Evolutionary conservation across 2,797 vertebrate genomes (phyloP).

Genomic region (Tiaroga cobitis): DNA sequence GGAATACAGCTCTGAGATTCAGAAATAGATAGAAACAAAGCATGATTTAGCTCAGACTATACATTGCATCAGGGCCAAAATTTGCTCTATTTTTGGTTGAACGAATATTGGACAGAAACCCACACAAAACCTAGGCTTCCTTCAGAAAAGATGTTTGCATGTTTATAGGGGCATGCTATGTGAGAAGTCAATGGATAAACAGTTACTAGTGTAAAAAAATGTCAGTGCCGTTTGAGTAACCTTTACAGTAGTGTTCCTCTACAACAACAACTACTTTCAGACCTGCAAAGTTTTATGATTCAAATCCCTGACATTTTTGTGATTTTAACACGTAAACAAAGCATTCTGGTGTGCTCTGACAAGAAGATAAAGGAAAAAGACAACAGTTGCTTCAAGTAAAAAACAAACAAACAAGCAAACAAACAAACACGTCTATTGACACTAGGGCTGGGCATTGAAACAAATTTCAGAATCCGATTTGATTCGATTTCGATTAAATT

Average conservation of each 20-base stretch:
- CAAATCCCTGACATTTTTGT: neutral
- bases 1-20: slow-evolving; percentile 42
- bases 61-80: slow-evolving; percentile 47
- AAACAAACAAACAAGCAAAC: too few relatives aligned
- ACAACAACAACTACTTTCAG: neutral
- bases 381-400: too few relatives aligned
- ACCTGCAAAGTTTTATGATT: neutral
- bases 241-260: neutral
- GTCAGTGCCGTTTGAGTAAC: neutral
- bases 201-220: neutral
- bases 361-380: neutral
- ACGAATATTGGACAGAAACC: slow-evolving; percentile 46
- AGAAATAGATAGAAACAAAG: slow-evolving; percentile 47
- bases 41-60: slow-evolving; percentile 47
- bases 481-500: too few relatives aligned
- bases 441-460: too few relatives aligned
- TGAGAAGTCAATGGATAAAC: neutral
- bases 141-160: slow-evolving; percentile 27
- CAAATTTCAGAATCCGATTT: too few relatives aligned
- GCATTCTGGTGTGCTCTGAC: too few relatives aligned
- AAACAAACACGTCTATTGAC: too few relatives aligned
- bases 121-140: slow-evolving; percentile 40
- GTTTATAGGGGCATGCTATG: slow-evolving; percentile 2
- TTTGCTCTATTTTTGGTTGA: slow-evolving; percentile 42
- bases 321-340: neutral